Evolutionary conservation across 2,888 invertebrate species (phyloP), one percentile per base, ranked within the genome.

Genomic region (Allolobophora icterica): DNA sequence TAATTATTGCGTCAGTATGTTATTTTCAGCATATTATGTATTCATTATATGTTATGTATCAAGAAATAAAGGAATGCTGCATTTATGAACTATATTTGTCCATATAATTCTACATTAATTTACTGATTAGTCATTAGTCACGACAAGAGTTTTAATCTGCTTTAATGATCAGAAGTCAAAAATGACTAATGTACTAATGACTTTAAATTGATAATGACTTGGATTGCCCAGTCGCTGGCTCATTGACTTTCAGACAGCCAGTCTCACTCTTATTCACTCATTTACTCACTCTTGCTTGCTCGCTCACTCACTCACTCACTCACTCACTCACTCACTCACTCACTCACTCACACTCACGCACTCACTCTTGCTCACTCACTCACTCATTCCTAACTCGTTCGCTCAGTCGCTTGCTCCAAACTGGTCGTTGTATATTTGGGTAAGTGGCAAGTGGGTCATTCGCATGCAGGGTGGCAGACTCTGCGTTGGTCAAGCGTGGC

Each of bases 401-500:
- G n/a, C n/a, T 71, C 71, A n/a, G 11, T 71, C 45, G 5, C 19
- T 45, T n/a, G 8, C 17, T 71, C 71, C 21, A 52, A 52, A 24
- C 52, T 52, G 24, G 30, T 30, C 71, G 71, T n/a, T 71, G 71
- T n/a, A n/a, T 71, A 8, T 71, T 71, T 71, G 71, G 71, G 30
- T 71, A n/a, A n/a, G n/a, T 52, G 52, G 71, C 30, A n/a, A n/a
- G 71, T 71, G 30, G 71, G 71, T 71, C 71, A 71, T 71, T 71
- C n/a, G n/a, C 71, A 71, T n/a, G 71, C 71, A n/a, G 30, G 71
- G 71, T n/a, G 71, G 71, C 71, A n/a, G 71, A 71, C 71, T 71
- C 71, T 71, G 71, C n/a, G 71, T n/a, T 71, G 71, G 71, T 71
- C 71, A 71, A 71, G 71, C 71, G 71, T 71, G n/a, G 71, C 71